A percentile compares a stretch with the other conserved stretches of the same genome.
Evolutionary conservation across 2,113 vertebrate genomes (phyloP).

Genomic region (Halcyon malimbica): DNA sequence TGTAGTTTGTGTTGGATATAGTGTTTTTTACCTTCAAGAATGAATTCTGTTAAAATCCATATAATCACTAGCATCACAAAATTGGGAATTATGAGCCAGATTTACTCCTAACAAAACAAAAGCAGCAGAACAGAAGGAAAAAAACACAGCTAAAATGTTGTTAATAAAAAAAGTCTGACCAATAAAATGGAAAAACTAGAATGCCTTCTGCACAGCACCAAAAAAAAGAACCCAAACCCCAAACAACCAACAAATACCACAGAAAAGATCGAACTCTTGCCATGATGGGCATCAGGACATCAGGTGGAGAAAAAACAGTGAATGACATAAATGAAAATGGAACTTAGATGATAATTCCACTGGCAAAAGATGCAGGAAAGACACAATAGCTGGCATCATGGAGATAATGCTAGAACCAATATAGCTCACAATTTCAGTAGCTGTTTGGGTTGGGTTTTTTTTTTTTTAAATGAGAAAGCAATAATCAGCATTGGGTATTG

Average conservation of each 20-base stretch:
- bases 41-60: background rate
- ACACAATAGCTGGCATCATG: background rate
- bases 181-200: background rate
- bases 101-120: background rate
- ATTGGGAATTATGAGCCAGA: background rate
- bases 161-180: background rate
- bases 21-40: background rate
- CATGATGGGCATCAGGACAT: background rate
- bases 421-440: background rate
- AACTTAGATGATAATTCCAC: background rate
- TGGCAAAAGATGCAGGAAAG: background rate
- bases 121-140: background rate
- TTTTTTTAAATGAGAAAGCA: background rate
- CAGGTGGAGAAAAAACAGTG: background rate
- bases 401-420: background rate
- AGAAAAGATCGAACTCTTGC: background rate
- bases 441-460: background rate
- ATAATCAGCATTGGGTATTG: background rate
- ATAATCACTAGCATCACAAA: background rate
- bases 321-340: background rate
- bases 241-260: background rate
- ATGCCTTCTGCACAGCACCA: background rate
- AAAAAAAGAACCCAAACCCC: background rate
- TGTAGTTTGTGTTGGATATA: background rate
- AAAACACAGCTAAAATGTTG: background rate